Evolutionary conservation across 2,797 vertebrate genomes (phyloP).

Genomic region (Danio aesculapii): DNA sequence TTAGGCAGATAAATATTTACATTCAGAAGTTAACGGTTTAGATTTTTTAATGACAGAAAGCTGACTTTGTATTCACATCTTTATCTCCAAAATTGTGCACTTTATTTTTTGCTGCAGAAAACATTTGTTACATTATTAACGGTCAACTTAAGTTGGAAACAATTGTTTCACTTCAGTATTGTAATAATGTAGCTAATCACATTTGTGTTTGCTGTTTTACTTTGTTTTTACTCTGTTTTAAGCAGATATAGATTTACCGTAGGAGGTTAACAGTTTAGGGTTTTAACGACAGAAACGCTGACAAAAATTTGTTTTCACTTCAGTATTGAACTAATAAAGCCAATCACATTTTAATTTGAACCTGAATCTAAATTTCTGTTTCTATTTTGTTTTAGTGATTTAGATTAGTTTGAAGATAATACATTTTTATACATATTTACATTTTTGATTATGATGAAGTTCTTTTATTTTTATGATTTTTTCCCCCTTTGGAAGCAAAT

Average conservation of each 20-base stretch:
- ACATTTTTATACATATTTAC: not conserved
- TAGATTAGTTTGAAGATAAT: not conserved
- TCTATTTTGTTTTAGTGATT: not conserved
- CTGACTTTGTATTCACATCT: not conserved
- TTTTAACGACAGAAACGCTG: too few relatives aligned
- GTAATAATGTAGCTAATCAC: not conserved
- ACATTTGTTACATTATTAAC: not conserved
- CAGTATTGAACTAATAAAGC: not conserved
- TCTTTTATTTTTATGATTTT: not conserved
- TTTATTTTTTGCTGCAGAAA: not conserved
- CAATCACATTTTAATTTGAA: not conserved
- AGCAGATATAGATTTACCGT: too few relatives aligned
- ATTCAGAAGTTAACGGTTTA: conserved; percentile 14
- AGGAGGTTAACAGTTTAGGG: too few relatives aligned
- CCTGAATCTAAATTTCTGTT: not conserved
- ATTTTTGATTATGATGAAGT: not conserved
- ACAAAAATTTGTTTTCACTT: not conserved
- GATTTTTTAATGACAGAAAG: not conserved
- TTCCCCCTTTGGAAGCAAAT: not conserved
- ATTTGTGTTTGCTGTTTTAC: not conserved
- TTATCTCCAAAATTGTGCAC: not conserved
- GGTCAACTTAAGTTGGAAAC: not conserved
- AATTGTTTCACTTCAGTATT: not conserved
- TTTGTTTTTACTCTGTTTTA: too few relatives aligned
- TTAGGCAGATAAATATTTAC: not conserved